Conservation (phyloP, 1,140 invertebrate genomes). For the Centruroides vittatus region DNA sequence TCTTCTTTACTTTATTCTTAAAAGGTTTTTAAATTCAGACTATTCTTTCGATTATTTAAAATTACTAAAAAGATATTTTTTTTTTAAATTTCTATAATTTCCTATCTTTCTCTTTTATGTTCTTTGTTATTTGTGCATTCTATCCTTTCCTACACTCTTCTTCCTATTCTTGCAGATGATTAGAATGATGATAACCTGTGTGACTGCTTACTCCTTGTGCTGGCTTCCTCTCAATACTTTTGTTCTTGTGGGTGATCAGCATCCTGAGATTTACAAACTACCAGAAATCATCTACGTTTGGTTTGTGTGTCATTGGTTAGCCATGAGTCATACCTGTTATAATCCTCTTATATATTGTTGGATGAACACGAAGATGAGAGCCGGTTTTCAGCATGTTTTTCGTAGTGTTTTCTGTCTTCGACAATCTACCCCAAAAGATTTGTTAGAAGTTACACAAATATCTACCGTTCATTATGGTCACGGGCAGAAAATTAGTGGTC, state of each 20-base stretch:
- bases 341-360: conserved; percentile 88
- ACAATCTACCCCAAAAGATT: too few relatives aligned
- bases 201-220: conserved; percentile 32
- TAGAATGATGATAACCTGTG: conserved; percentile 38
- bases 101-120: not conserved
- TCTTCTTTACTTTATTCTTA: too few relatives aligned
- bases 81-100: not conserved
- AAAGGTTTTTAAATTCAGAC: not conserved
- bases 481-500: too few relatives aligned
- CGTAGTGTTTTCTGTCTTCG: not conserved
- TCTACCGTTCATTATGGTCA: too few relatives aligned
- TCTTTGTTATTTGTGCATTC: not conserved
- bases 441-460: too few relatives aligned
- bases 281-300: conserved; percentile 47
- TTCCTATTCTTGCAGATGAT: conserved; percentile 42
- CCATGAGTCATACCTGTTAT: conserved; percentile 83
- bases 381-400: conserved; percentile 25
- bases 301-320: conserved; percentile 65
- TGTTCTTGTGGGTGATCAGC: conserved; percentile 23
- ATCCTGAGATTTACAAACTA: conserved; percentile 12
- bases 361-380: conserved; percentile 67
- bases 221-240: conserved; percentile 33
- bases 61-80: too few relatives aligned
- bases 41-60: not conserved
- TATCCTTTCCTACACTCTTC: not conserved